Percentiles rank a stretch among this genome's conserved stretches.
Conservation (phyloP, 2,888 invertebrate species). For the Alloscopus bannaensis region DNA sequence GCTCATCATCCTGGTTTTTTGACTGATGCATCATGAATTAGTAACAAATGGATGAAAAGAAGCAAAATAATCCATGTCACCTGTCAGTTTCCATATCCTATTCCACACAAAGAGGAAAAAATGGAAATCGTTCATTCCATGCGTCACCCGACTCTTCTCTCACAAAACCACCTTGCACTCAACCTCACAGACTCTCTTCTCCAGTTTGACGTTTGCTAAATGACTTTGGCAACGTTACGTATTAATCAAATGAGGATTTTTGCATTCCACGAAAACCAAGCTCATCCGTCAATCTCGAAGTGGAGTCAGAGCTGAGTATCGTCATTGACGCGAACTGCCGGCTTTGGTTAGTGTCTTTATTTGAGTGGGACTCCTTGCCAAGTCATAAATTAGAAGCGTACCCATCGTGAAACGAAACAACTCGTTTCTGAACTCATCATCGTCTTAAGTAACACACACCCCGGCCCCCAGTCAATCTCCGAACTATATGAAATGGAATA, state of each 20-base stretch:
- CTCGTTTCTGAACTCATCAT: no score
- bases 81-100: not conserved
- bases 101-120: conserved; percentile 1
- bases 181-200: no score
- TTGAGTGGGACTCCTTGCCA: not conserved
- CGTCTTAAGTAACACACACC: not conserved
- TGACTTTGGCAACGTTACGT: conserved; percentile 4
- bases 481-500: not conserved
- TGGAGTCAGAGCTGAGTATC: not conserved
- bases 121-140: no score
- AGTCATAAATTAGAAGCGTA: not conserved
- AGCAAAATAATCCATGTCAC: not conserved
- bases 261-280: not conserved
- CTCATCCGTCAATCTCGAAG: not conserved
- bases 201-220: not conserved
- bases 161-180: conserved; percentile 5
- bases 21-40: not conserved
- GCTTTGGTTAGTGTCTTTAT: conserved; percentile 8
- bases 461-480: not conserved
- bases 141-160: conserved; percentile 3
- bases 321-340: conserved; percentile 10
- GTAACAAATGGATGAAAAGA: no score
- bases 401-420: no score
- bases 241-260: not conserved
- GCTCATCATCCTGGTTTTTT: conserved; percentile 33